Evolutionary conservation across 2,113 vertebrate species (phyloP), one percentile per base, ranked within the genome.

Genomic region (Emydura subglobosa): DNA sequence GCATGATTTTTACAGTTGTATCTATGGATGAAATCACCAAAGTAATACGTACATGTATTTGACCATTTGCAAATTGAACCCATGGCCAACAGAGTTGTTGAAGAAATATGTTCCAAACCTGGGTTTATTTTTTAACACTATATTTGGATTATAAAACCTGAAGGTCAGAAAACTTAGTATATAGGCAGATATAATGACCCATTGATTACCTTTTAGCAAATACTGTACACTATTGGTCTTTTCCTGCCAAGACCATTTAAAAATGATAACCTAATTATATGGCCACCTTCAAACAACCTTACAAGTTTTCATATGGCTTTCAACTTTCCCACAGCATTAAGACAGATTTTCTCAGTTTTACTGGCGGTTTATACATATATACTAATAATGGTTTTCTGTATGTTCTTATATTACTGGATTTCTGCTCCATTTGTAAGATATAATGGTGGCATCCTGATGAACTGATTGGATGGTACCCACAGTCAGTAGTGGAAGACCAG

Each of bases 1-100:
- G 7, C 82, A 54, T 86, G 83, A 94, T 86, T 92, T 87, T 87
- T 82, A 81, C 3, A 94, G 57, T 83, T 88, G 49, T 34, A 55
- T 80, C 44, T 61, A n/a, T 17, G 24, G 29, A 83, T 44, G 57
- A 79, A 90, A 78, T 88, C 90, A 44, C 19, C 27, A 72, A 0
- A 3, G 68, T n/a, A 94, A 72, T 59, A 85, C 31, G 9, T 6
- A 90, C 19, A 31, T 54, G 88, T 29, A 86, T 53, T 42, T 24
- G 13, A 55, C 22, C 82, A 83, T 24, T 83, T 90, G 44, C 42
- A 90, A 53, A 94, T 86, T 3, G 76, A 88, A 94, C 2, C 11
- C 7, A 44, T 31, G 80, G 13, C 29, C 24, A 42, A 39, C 80
- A 92, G 57, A 57, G 89, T 19, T 86, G 61, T 10, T 49, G 78